Conservation (phyloP, 2,797 vertebrate species). For the Poecile montanus region DNA sequence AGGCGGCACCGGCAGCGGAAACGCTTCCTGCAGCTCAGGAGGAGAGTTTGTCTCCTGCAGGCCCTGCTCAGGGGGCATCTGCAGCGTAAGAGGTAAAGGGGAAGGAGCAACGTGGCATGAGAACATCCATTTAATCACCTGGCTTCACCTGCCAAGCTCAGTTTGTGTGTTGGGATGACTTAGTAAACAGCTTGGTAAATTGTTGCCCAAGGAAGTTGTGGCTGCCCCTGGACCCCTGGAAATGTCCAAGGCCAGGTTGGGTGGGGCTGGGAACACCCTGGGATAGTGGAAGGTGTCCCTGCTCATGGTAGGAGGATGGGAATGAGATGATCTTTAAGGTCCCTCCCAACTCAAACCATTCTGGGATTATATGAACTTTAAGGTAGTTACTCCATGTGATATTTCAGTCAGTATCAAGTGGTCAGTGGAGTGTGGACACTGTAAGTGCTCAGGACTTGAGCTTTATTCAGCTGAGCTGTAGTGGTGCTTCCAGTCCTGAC, state of each 20-base stretch:
- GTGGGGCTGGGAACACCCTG: not conserved
- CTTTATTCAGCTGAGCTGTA: not conserved
- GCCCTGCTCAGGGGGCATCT: slow-evolving; percentile 87
- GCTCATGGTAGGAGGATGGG: not conserved
- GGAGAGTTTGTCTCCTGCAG: slow-evolving; percentile 83
- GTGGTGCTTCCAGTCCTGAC: not conserved
- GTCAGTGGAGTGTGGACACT: not conserved
- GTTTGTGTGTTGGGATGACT: not conserved
- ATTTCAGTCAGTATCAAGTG: not conserved
- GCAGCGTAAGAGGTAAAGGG: slow-evolving; percentile 85
- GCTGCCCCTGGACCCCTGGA: not conserved
- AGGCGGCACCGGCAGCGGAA: slow-evolving; percentile 77
- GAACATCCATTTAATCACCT: not conserved
- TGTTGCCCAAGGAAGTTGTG: not conserved
- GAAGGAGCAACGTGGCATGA: rapidly evolving
- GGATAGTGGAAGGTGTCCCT: not conserved
- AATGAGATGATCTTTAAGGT: not conserved
- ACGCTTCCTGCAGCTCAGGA: slow-evolving; percentile 69
- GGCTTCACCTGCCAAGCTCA: not conserved
- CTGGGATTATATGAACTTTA: not conserved
- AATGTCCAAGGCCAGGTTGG: not conserved
- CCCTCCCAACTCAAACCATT: not conserved
- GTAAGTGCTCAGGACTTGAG: not conserved
- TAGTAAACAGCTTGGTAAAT: not conserved
- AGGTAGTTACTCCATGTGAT: not conserved